Conservation (phyloP, 1,140 invertebrate species). For the Periplaneta americana region DNA sequence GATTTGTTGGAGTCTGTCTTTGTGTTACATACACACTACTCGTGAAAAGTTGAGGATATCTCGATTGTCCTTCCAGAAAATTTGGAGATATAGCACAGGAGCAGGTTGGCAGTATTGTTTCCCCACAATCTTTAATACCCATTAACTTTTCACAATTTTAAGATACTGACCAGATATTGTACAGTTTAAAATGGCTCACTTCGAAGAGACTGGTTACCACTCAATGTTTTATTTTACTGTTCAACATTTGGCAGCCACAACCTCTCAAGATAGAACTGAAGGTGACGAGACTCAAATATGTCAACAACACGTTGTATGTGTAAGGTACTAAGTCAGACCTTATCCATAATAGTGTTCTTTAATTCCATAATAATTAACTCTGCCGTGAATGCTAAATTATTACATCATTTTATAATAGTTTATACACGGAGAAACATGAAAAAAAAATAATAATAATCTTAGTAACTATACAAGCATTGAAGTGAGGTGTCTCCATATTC, state of each 20-base stretch:
- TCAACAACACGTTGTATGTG: background rate
- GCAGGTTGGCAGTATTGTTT: background rate
- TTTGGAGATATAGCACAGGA: background rate
- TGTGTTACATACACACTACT: background rate
- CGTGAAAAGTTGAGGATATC: background rate
- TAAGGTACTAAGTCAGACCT: background rate
- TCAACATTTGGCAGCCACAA: background rate
- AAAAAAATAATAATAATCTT: background rate
- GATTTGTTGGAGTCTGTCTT: background rate
- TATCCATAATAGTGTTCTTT: background rate
- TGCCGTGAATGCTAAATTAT: background rate
- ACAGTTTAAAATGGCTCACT: background rate
- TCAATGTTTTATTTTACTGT: background rate
- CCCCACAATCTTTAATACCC: background rate
- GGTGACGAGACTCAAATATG: background rate
- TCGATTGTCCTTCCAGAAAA: background rate
- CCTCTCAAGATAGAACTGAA: background rate
- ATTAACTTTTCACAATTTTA: background rate
- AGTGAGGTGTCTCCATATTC: background rate
- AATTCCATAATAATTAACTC: background rate
- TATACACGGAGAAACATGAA: background rate
- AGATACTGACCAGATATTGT: background rate
- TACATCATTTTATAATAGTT: background rate
- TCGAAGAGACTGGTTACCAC: background rate
- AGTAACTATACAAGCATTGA: background rate